Evolutionary conservation across 1,140 invertebrate genomes (phyloP).

Genomic region (Akabosia matsudoensis): DNA sequence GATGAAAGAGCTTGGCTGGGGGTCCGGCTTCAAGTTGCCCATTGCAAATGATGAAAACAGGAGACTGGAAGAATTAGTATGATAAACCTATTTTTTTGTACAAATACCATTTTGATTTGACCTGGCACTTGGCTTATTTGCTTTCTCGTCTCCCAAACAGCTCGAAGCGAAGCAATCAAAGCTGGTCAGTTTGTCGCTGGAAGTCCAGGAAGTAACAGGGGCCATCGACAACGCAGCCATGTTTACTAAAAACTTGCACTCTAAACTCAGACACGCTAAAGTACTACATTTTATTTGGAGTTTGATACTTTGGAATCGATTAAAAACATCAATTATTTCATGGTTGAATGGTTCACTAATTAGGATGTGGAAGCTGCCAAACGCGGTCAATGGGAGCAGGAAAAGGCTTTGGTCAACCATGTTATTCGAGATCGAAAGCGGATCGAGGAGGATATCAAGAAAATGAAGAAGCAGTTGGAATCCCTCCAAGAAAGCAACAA

Average conservation of each 20-base stretch:
- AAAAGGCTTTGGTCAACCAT: background rate
- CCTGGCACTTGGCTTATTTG: background rate
- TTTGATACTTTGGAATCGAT: too few species aligned
- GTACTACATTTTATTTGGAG: too few species aligned
- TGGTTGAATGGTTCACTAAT: background rate
- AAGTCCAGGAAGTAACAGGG: background rate
- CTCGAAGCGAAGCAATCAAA: background rate
- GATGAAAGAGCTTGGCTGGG: slow-evolving; percentile 66
- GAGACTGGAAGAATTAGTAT: slow-evolving; percentile 60
- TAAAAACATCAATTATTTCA: background rate
- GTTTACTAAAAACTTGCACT: background rate
- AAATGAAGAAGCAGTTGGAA: background rate
- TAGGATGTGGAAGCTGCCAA: background rate
- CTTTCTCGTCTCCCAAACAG: background rate
- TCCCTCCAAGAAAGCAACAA: background rate
- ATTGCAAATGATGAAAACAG: slow-evolving; percentile 68
- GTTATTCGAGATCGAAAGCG: background rate
- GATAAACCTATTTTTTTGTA: background rate
- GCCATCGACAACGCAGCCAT: background rate
- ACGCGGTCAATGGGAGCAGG: background rate
- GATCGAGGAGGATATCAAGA: background rate
- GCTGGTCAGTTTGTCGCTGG: background rate
- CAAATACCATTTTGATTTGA: background rate
- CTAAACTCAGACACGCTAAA: background rate
- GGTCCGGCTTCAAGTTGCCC: slow-evolving; percentile 66